phyloP scores from a whole-genome alignment of 2,888 invertebrate genomes.

The Trichopoda pennipes region DNA sequence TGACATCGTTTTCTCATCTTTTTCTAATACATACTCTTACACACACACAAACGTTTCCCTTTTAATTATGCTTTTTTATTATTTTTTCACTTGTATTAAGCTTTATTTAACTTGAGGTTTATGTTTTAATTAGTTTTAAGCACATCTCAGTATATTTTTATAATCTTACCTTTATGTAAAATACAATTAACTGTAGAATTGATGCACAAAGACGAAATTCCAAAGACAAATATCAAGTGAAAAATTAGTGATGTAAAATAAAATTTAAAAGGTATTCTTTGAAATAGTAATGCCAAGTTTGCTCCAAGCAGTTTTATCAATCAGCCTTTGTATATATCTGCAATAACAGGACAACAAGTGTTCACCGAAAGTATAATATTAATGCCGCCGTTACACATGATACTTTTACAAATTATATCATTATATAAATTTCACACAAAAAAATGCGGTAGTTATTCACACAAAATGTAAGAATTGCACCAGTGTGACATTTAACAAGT shows the following conservation, averaged over 20 bases:
- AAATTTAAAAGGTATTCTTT: slow-evolving; percentile 31
- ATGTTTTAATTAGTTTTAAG: not conserved
- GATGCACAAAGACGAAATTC: slow-evolving; percentile 71
- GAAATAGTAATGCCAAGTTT: slow-evolving; percentile 36
- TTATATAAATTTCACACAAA: too few species aligned
- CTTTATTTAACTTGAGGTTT: not conserved
- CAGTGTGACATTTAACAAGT: too few species aligned
- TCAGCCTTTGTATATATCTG: slow-evolving; percentile 36
- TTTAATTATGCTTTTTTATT: too few species aligned
- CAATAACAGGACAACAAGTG: not conserved
- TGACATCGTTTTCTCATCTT: slow-evolving; percentile 45
- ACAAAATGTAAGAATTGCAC: too few species aligned
- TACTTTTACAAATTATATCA: too few species aligned
- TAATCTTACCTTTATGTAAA: slow-evolving; percentile 70
- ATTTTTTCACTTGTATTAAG: slow-evolving; percentile 22
- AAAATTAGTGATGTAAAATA: slow-evolving; percentile 56
- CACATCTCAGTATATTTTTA: slow-evolving; percentile 30
- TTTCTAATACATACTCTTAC: slow-evolving; percentile 29
- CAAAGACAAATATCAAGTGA: slow-evolving; percentile 70
- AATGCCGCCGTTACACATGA: too few species aligned
- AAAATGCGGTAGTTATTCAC: too few species aligned
- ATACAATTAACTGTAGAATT: slow-evolving; percentile 70
- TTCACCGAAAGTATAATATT: too few species aligned
- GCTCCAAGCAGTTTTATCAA: not conserved
- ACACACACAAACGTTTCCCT: slow-evolving; percentile 4